Evolutionary conservation across 2,888 invertebrate genomes (phyloP).

Genomic region (Ecdyonurus torrentis): DNA sequence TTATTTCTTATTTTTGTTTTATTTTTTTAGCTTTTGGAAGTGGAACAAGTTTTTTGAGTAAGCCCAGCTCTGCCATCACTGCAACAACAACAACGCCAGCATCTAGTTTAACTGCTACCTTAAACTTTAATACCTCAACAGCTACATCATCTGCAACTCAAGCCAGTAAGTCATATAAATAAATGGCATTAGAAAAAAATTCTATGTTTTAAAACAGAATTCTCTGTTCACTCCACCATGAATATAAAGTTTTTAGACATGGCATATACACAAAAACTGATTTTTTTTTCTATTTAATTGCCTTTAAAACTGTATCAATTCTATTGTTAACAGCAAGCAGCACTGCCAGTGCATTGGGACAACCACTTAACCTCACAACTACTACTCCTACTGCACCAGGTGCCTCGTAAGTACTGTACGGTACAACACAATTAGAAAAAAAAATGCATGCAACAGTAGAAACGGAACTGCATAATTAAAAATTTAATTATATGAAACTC

Average conservation of each 20-base stretch:
- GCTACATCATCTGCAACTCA: conserved; percentile 9
- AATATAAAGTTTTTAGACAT: too few species aligned
- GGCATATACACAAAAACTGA: too few species aligned
- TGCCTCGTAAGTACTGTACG: conserved; percentile 11
- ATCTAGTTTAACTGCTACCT: conserved; percentile 1
- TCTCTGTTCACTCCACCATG: too few species aligned
- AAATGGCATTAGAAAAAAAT: too few species aligned
- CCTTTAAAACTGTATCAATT: background rate
- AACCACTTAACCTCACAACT: conserved; percentile 14
- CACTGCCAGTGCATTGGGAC: conserved; percentile 10
- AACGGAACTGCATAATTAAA: too few species aligned
- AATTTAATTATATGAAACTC: too few species aligned
- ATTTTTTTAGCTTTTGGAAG: background rate
- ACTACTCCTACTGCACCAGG: conserved; percentile 17
- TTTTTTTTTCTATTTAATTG: too few species aligned
- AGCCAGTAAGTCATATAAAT: conserved; percentile 5
- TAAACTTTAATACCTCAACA: conserved; percentile 2
- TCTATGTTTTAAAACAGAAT: too few species aligned
- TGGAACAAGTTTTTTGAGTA: background rate
- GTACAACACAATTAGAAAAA: too few species aligned
- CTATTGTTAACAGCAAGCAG: background rate
- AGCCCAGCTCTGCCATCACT: conserved; percentile 7
- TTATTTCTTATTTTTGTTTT: background rate
- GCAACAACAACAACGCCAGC: conserved; percentile 6
- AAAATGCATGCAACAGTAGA: too few species aligned